phyloP scores from a whole-genome alignment of 2,888 invertebrate genomes.

The Mayetiola destructor region DNA sequence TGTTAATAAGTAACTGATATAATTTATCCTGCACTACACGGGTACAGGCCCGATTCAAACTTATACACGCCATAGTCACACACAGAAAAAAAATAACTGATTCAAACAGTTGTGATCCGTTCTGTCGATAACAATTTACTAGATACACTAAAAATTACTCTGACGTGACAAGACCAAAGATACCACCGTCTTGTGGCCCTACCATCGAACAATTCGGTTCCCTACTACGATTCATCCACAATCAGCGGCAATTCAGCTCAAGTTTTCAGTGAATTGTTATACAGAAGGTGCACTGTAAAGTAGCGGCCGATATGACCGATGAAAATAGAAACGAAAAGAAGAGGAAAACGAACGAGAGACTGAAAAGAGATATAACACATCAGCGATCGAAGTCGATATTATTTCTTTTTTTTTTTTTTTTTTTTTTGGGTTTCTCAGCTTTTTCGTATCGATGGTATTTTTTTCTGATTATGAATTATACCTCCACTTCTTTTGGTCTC shows the following conservation, averaged over 20 bases:
- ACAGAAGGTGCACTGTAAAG: not conserved
- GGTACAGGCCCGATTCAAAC: constrained; percentile 68
- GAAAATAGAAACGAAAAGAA: no score
- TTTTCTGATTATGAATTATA: not conserved
- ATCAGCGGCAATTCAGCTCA: not conserved
- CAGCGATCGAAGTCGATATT: not conserved
- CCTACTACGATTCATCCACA: constrained; percentile 6
- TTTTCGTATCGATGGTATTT: not conserved
- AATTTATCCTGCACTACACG: constrained; percentile 62
- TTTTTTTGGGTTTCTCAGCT: not conserved
- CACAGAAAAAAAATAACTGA: constrained; percentile 35
- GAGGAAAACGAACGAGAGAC: no score
- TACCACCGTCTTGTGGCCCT: constrained; percentile 24
- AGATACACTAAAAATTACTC: constrained; percentile 20
- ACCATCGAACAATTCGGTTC: constrained; percentile 14
- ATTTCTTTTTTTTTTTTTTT: not conserved
- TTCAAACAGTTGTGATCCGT: constrained; percentile 51
- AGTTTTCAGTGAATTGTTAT: not conserved
- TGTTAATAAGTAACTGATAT: constrained; percentile 62
- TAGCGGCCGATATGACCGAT: constrained; percentile 2
- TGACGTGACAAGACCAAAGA: constrained; percentile 21
- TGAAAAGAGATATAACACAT: not conserved
- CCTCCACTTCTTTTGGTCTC: constrained; percentile 5
- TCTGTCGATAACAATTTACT: constrained; percentile 23
- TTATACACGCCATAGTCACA: constrained; percentile 73